Evolutionary conservation across 2,888 invertebrate species (phyloP).

Genomic region (Microdon myrmicae): DNA sequence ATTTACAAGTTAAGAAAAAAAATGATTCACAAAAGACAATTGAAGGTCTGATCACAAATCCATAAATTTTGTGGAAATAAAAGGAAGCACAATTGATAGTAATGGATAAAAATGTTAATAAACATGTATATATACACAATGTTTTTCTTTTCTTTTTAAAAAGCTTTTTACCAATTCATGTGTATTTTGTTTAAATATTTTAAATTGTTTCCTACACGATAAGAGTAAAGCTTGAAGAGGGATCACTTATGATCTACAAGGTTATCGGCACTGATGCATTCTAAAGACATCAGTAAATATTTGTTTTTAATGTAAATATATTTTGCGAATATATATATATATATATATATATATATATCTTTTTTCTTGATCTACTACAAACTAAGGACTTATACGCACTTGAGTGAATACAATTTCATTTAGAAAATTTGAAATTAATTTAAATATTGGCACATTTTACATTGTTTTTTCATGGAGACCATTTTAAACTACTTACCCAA

Average conservation of each 20-base stretch:
- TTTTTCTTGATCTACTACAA: conserved; percentile 30
- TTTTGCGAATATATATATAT: neutral
- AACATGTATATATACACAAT: conserved; percentile 35
- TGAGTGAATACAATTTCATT: conserved; percentile 35
- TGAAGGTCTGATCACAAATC: conserved; percentile 40
- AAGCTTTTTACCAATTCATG: conserved; percentile 39
- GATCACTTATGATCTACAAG: conserved; percentile 31
- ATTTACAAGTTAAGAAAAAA: too few species aligned
- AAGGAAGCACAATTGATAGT: conserved; percentile 39
- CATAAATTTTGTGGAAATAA: conserved; percentile 29
- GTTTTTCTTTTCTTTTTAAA: neutral
- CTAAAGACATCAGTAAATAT: too few species aligned
- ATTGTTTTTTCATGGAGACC: conserved; percentile 48
- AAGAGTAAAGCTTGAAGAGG: conserved; percentile 49
- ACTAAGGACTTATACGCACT: conserved; percentile 29
- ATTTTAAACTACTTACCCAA: conserved; percentile 17
- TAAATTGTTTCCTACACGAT: conserved; percentile 42
- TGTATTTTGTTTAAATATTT: conserved; percentile 20
- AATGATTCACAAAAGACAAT: too few species aligned
- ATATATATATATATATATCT: conserved; percentile 22
- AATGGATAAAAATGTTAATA: conserved; percentile 7
- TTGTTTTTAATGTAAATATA: conserved; percentile 12
- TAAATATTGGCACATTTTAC: conserved; percentile 52
- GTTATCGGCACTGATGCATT: conserved; percentile 17
- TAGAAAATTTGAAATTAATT: conserved; percentile 38